phyloP scores from a whole-genome alignment of 1,140 invertebrate species.

The Drosophila repletoides region DNA sequence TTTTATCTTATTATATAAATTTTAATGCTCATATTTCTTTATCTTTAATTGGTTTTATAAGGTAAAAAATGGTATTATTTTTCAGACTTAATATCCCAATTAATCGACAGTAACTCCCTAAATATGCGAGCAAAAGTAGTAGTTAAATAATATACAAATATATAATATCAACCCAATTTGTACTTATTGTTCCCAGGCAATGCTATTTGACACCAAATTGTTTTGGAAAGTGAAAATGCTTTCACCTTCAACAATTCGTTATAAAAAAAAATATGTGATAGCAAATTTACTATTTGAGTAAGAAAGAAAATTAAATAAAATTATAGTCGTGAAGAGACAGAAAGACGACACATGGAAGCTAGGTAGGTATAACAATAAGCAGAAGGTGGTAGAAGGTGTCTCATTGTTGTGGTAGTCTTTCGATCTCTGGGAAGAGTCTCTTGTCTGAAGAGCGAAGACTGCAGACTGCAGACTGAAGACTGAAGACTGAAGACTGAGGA shows the following conservation, averaged over 20 bases:
- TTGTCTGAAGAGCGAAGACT: conserved; percentile 14
- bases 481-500: too few species aligned
- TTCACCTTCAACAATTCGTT: conserved; percentile 76
- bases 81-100: too few species aligned
- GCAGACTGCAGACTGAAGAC: too few species aligned
- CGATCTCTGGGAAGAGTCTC: not conserved
- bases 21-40: too few species aligned
- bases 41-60: too few species aligned
- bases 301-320: conserved; percentile 45
- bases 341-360: conserved; percentile 23
- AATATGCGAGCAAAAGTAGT: too few species aligned
- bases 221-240: conserved; percentile 80
- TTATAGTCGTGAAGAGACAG: conserved; percentile 27
- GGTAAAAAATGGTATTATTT: too few species aligned
- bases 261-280: conserved; percentile 35
- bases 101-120: too few species aligned
- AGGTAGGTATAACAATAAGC: conserved; percentile 35
- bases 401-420: conserved; percentile 33
- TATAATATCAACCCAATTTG: conserved; percentile 43
- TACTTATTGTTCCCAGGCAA: conserved; percentile 72
- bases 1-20: too few species aligned
- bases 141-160: too few species aligned
- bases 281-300: conserved; percentile 34
- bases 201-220: conserved; percentile 75
- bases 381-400: conserved; percentile 26